Conservation (phyloP, 35 echinoderm and acorn worm species). For the Apostichopus parvimensis region DNA sequence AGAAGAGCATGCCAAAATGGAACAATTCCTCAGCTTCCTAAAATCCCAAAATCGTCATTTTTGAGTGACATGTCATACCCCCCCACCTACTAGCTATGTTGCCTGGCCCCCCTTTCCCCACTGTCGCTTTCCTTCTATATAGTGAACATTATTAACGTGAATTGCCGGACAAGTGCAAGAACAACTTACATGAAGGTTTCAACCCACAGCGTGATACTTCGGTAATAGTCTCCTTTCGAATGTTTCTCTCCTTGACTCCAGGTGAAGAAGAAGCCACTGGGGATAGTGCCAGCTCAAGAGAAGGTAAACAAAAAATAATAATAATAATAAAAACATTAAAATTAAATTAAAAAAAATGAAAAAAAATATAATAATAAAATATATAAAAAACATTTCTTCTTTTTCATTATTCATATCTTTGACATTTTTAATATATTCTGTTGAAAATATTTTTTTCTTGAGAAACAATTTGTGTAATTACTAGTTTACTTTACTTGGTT, state of each 20-base stretch:
- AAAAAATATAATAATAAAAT: no score
- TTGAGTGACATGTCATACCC: no score
- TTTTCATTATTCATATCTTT: no score
- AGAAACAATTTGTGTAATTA: no score
- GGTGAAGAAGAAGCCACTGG: conserved; percentile 37
- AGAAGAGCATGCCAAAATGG: no score
- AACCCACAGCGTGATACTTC: conserved; percentile 62
- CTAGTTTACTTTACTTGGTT: no score
- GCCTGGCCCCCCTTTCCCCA: conserved; percentile 47
- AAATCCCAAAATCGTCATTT: no score
- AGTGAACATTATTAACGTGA: conserved; percentile 52
- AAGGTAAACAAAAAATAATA: conserved; percentile 9
- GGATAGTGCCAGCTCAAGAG: conserved; percentile 30
- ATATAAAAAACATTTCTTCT: no score
- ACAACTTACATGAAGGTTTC: conserved; percentile 45
- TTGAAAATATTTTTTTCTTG: no score
- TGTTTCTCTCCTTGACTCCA: conserved; percentile 62
- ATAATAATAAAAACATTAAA: no score
- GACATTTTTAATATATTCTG: no score
- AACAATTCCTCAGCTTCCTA: no score
- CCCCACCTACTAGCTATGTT: not conserved
- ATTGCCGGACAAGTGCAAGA: conserved; percentile 66
- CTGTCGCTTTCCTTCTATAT: conserved; percentile 46
- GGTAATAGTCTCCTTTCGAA: conserved; percentile 58
- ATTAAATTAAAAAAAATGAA: not conserved